Conservation (phyloP, 2,113 vertebrate species). For the Tympanuchus pallidicinctus region DNA sequence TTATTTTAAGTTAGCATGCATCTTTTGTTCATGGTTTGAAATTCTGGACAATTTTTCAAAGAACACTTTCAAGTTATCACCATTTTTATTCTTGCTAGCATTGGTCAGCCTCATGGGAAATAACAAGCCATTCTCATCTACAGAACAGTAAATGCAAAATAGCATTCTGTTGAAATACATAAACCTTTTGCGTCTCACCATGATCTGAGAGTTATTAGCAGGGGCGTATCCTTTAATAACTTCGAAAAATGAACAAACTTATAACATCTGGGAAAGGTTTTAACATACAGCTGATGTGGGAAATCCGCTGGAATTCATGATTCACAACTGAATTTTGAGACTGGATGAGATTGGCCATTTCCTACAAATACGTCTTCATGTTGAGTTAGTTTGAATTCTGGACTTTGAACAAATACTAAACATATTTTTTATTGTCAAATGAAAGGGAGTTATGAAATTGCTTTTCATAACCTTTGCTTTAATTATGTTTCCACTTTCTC, state of each 20-base stretch:
- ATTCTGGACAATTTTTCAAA: conserved; percentile 46
- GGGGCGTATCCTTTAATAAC: conserved; percentile 60
- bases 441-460: conserved; percentile 41
- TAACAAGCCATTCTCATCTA: conserved; percentile 42
- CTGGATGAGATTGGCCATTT: conserved; percentile 49
- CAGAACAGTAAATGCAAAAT: conserved; percentile 64
- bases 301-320: conserved; percentile 51
- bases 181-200: conserved; percentile 45
- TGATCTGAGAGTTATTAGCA: conserved; percentile 48
- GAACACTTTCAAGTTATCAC: conserved; percentile 25
- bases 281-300: conserved; percentile 31
- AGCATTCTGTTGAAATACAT: conserved; percentile 61
- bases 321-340: conserved; percentile 49
- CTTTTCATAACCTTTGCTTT: conserved; percentile 47
- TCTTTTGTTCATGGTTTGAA: neutral
- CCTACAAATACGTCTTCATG: conserved; percentile 36
- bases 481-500: conserved; percentile 43
- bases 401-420: conserved; percentile 1
- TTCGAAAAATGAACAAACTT: conserved; percentile 59
- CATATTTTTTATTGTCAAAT: conserved; percentile 40
- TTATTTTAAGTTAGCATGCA: conserved; percentile 18
- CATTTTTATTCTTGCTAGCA: conserved; percentile 43
- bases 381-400: conserved; percentile 22
- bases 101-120: conserved; percentile 60
- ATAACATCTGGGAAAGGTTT: conserved; percentile 46